Evolutionary conservation across 2,888 invertebrate genomes (phyloP), one percentile per base, ranked within the genome.

Genomic region (Volucella inanis): DNA sequence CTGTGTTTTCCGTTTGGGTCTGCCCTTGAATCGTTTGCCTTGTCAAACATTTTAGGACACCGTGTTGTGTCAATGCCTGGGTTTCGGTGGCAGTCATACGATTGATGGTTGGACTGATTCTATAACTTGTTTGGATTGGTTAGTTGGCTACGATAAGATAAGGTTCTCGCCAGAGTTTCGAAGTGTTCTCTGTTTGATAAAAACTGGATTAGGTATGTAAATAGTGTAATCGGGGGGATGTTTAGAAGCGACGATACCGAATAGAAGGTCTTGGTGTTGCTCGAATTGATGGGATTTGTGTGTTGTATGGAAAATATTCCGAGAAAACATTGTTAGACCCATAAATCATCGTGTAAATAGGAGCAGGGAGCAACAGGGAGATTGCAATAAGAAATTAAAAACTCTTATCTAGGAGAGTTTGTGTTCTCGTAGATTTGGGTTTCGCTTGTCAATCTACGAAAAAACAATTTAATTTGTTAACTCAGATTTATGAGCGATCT

Each of bases 21-120:
- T 55, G 67, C 68, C 79, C 79, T 79, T 83, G 83, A 79, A 83
- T 39, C n/a, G 39, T 15, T 62, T 47, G 49, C 43, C 15, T 61
- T 50, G 47, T 54, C 54, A 11, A 12, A 38, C 54, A 55, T 38
- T 10, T 45, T 52, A 18, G 68, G 45, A 31, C 41, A 41, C 54
- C 22, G 47, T 49, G 31, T 47, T 54, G 62, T 38, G 54, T 12
- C 62, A 54, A 41, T 49, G 41, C 22, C 52, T 61, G 41, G 14
- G 49, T 38, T 50, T 49, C 38, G 11, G 64, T 50, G n/a, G 15
- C 39, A 22, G 3, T 3, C 3, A 22, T 22, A 3, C 22, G 3
- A 22, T 22, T 41, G 65, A 61, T 61, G 45, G 45, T 43, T 11
- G 31, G 43, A 52, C 22, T 18, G 1, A 22, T 3, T 61, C 15